Percentiles rank a stretch among this genome's conserved stretches.
Evolutionary conservation across 30 jellyfish, hydroid and myxozoan species (phyloP).

Genomic region (Aurelia aurita complex sp. Pacific): DNA sequence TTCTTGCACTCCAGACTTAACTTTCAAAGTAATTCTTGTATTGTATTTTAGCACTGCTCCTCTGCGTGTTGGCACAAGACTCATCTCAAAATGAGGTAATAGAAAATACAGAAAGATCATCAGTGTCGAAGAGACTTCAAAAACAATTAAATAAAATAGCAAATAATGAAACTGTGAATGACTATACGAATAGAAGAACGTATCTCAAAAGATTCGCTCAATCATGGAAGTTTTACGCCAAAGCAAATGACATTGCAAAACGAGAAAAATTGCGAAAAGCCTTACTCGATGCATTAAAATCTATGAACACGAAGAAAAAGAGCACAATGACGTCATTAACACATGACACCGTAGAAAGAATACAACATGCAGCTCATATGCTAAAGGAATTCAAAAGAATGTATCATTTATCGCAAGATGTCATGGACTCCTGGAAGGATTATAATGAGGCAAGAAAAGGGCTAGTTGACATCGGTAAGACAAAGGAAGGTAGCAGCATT

Average conservation of each 20-base stretch:
- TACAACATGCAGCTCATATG: slow-evolving; percentile 90
- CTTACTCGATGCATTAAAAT: slow-evolving; percentile 82
- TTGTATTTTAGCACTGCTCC: neutral
- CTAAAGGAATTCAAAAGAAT: slow-evolving; percentile 83
- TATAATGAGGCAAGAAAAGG: slow-evolving; percentile 69
- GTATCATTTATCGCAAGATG: slow-evolving; percentile 83
- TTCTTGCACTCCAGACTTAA: too few species aligned
- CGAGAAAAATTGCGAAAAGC: slow-evolving; percentile 95
- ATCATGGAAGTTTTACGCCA: slow-evolving; percentile 92
- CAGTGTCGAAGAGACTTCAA: slow-evolving; percentile 1
- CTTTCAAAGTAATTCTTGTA: neutral
- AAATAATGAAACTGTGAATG: neutral
- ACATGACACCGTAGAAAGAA: slow-evolving; percentile 60
- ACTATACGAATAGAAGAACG: slow-evolving; percentile 27
- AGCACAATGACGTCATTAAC: slow-evolving; percentile 63
- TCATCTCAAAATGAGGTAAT: neutral
- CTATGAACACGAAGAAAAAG: slow-evolving; percentile 73
- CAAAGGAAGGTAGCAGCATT: slow-evolving; percentile 50
- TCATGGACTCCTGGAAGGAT: slow-evolving; percentile 74
- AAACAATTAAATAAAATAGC: slow-evolving; percentile 1
- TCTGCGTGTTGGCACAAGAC: slow-evolving; percentile 13
- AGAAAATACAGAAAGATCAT: neutral
- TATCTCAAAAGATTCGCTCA: slow-evolving; percentile 77
- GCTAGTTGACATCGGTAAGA: slow-evolving; percentile 54
- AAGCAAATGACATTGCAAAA: slow-evolving; percentile 93